These are phyloP conservation scores for Plestiodon gilberti DNA, from an alignment of 2,113 vertebrate genomes.

Conservation along the genomic window DNA sequence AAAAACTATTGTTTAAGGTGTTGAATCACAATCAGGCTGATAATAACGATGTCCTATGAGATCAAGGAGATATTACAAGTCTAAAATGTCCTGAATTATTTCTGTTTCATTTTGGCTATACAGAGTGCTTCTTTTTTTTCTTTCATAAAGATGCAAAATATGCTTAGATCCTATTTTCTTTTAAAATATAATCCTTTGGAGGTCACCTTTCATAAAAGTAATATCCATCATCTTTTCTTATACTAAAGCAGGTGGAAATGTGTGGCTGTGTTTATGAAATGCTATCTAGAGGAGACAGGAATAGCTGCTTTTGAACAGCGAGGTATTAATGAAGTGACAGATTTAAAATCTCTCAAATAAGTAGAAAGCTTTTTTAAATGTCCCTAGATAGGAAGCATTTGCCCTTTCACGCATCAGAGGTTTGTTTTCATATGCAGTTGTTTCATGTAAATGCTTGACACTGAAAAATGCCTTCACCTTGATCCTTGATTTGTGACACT, in stretches of 20 bases:
- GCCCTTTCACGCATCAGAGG: not conserved
- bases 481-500: too few species aligned
- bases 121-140: not conserved
- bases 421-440: not conserved
- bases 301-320: conserved; percentile 12
- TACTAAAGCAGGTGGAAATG: conserved; percentile 11
- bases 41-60: not conserved
- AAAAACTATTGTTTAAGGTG: not conserved
- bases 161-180: not conserved
- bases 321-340: conserved; percentile 20
- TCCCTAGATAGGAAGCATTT: not conserved
- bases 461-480: conserved; percentile 15
- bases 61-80: not conserved
- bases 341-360: not conserved
- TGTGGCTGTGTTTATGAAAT: conserved; percentile 5
- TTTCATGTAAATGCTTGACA: not conserved
- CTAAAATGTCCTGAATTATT: not conserved
- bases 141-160: conserved; percentile 3
- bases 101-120: not conserved
- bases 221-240: conserved; percentile 18
- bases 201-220: conserved; percentile 11
- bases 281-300: conserved; percentile 4
- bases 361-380: not conserved
- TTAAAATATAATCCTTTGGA: conserved; percentile 18
- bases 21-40: conserved; percentile 5